These are phyloP conservation scores for Drosophila mimetica DNA, from an alignment of 2,888 invertebrate genomes.

Conservation along the genomic window DNA sequence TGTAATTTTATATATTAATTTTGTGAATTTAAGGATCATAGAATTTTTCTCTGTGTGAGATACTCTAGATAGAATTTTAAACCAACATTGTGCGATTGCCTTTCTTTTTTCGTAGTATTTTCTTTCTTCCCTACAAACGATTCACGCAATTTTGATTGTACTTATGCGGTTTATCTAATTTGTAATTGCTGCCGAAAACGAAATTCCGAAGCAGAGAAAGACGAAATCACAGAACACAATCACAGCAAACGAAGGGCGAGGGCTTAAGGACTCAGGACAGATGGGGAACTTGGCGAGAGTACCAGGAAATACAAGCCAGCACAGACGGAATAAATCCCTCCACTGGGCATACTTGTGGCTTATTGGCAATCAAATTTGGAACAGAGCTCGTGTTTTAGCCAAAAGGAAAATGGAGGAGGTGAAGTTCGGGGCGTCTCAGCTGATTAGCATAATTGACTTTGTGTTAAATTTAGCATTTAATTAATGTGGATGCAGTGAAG, in stretches of 20 bases:
- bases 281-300: neutral
- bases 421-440: slow-evolving; percentile 23
- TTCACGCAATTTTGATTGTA: slow-evolving; percentile 50
- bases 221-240: slow-evolving; percentile 51
- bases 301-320: neutral
- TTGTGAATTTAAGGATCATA: no score
- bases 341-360: slow-evolving; percentile 70
- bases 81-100: neutral
- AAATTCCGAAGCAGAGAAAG: slow-evolving; percentile 42
- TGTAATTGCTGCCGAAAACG: slow-evolving; percentile 63
- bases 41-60: neutral
- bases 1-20: no score
- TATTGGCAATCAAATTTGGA: slow-evolving; percentile 69
- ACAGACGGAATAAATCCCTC: slow-evolving; percentile 49
- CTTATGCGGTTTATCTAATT: slow-evolving; percentile 64
- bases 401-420: slow-evolving; percentile 23
- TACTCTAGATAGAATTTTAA: neutral
- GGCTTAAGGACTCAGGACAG: slow-evolving; percentile 7
- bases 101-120: no score
- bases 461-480: slow-evolving; percentile 78
- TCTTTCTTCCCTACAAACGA: slow-evolving; percentile 27
- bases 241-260: slow-evolving; percentile 25
- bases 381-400: slow-evolving; percentile 38
- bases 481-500: slow-evolving; percentile 63
- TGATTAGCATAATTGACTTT: slow-evolving; percentile 77